phyloP scores from a whole-genome alignment of 2,888 invertebrate genomes.

The Maniola hyperantus region DNA sequence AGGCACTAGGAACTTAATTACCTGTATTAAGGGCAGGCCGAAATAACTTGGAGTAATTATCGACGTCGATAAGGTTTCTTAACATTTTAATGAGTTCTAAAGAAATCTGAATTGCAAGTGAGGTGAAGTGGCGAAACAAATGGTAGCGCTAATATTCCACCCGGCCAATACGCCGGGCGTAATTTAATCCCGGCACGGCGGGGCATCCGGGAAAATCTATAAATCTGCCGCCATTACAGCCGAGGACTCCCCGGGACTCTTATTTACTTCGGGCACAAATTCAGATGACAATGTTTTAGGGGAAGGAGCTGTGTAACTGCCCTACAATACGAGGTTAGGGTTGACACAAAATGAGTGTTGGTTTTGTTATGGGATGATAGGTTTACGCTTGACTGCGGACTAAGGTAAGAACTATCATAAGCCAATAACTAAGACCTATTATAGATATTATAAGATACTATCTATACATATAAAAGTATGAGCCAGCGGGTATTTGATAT shows the following conservation, averaged over 20 bases:
- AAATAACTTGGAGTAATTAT: conserved; percentile 16
- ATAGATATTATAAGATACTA: no score
- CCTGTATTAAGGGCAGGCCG: conserved; percentile 11
- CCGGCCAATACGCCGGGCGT: conserved; percentile 78
- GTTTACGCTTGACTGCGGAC: background rate
- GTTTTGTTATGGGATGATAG: background rate
- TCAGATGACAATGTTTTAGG: conserved; percentile 83
- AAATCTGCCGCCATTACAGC: conserved; percentile 82
- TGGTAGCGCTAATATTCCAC: conserved; percentile 77
- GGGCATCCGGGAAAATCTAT: conserved; percentile 81
- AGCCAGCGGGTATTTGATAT: no score
- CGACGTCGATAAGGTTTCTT: conserved; percentile 14
- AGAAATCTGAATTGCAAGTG: conserved; percentile 27
- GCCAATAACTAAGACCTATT: no score
- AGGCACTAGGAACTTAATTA: conserved; percentile 1
- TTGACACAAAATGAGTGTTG: conserved; percentile 44
- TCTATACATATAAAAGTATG: no score
- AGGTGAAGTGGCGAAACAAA: conserved; percentile 72
- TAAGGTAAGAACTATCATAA: background rate
- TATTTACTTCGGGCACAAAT: conserved; percentile 82
- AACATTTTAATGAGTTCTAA: conserved; percentile 39
- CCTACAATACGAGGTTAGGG: conserved; percentile 62
- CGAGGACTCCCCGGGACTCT: conserved; percentile 78
- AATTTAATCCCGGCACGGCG: conserved; percentile 79
- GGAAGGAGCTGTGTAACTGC: conserved; percentile 79